Conservation (phyloP, 2,113 vertebrate species). For the Pandion haliaetus region DNA sequence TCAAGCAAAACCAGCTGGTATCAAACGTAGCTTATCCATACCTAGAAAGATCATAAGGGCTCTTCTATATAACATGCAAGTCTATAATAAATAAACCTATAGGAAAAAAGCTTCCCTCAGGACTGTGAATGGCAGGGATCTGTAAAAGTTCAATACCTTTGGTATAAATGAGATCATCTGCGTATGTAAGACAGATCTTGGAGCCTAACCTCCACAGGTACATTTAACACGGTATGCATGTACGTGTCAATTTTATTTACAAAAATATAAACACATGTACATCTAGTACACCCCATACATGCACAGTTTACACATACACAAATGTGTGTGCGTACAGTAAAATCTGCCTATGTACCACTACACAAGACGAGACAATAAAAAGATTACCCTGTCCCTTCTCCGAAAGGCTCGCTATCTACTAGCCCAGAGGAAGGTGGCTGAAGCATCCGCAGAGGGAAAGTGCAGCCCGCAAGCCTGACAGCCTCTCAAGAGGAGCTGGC, state of each 20-base stretch:
- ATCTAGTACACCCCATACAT: fast-evolving
- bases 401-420: background rate
- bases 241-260: fast-evolving
- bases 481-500: background rate
- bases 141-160: background rate
- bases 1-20: background rate
- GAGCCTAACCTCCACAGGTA: background rate
- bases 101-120: background rate
- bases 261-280: fast-evolving
- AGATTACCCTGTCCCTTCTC: background rate
- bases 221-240: background rate
- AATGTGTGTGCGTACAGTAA: fast-evolving
- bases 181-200: too few species aligned
- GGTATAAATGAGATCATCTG: background rate
- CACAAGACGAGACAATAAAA: fast-evolving
- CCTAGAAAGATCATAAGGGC: background rate
- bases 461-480: fast-evolving
- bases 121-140: background rate
- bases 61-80: background rate
- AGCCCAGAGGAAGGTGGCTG: too few species aligned
- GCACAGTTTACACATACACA: background rate
- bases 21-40: background rate
- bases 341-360: fast-evolving
- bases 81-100: background rate
- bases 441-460: background rate